Percentiles rank a stretch among this genome's conserved stretches.
These are phyloP conservation scores for Alligator sinensis DNA, from an alignment of 2,113 vertebrate genomes.

Conservation along the genomic window DNA sequence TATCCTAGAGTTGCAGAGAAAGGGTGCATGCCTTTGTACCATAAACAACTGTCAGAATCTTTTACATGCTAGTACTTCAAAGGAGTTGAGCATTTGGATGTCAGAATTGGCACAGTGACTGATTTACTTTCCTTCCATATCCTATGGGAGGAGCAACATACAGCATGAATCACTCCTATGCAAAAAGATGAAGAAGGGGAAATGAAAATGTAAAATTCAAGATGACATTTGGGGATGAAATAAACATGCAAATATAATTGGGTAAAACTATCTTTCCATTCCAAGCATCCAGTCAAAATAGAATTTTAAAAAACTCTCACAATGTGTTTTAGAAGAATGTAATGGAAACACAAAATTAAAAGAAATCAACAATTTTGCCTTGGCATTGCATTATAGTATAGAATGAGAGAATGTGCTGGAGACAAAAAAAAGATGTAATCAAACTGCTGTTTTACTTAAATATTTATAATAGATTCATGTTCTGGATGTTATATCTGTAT, in stretches of 20 bases:
- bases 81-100: background rate
- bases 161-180: conserved; percentile 31
- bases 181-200: conserved; percentile 18
- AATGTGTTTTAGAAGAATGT: background rate
- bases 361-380: background rate
- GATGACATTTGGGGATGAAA: conserved; percentile 22
- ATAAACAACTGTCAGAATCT: conserved; percentile 25
- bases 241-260: conserved; percentile 51
- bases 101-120: conserved; percentile 1
- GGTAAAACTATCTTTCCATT: background rate
- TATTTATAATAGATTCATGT: background rate
- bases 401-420: background rate
- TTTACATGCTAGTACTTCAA: background rate
- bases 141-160: background rate
- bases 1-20: conserved; percentile 14
- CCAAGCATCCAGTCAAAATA: conserved; percentile 25
- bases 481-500: background rate
- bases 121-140: conserved; percentile 45
- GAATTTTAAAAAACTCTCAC: background rate
- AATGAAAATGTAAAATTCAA: conserved; percentile 43
- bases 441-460: background rate
- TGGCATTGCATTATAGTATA: background rate
- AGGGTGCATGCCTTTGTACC: background rate
- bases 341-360: conserved; percentile 23
- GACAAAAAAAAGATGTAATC: conserved; percentile 4